Evolutionary conservation across 2,113 vertebrate species (phyloP), one percentile per base, ranked within the genome.

Genomic region (Varanus salvator): DNA sequence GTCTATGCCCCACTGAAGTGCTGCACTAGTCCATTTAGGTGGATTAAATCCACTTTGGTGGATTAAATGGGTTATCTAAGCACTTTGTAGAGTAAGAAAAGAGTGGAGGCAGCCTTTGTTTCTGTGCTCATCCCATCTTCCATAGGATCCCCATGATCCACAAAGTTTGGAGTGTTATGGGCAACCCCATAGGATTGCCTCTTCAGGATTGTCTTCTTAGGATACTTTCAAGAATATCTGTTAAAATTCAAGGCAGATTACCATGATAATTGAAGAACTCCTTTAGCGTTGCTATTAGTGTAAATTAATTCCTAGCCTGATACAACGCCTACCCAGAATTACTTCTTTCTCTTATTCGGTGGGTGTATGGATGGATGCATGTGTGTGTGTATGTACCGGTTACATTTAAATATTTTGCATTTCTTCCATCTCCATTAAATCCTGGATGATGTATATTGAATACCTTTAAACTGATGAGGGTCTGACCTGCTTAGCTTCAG

Each of bases 401-500:
- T 21, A 21, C 3, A 3, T 31, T 85, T 7, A 77, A 57, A 86
- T 77, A 50, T 66, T 8, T 19, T 4, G 23, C 38, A 15, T 9
- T 72, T 71, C 25, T 71, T 72, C n/a, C 50, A 15, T 38, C 50
- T 12, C 29, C 50, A 12, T 54, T 48, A 50, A 29, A 29, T 44
- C 54, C 50, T 72, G 50, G 15, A 5, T 44, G 66, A n/a, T 82
- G 52, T 23, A 12, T 2, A 48, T 25, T 15, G 29, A 15, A 9
- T 50, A 23, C 29, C 38, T 23, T 14, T 78, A 7, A 9, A n/a
- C 86, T 80, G 86, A 69, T 60, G 76, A 69, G 60, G 2, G 2
- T 77, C 83, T 85, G 75, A 44, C 38, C 71, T 48, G 21, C 5
- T 14, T 44, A 75, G 85, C 82, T 93, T 95, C 85, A 90, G 8